These are phyloP conservation scores for Globicephala melas DNA, from an alignment of 2,113 vertebrate species.

Conservation along the genomic window DNA sequence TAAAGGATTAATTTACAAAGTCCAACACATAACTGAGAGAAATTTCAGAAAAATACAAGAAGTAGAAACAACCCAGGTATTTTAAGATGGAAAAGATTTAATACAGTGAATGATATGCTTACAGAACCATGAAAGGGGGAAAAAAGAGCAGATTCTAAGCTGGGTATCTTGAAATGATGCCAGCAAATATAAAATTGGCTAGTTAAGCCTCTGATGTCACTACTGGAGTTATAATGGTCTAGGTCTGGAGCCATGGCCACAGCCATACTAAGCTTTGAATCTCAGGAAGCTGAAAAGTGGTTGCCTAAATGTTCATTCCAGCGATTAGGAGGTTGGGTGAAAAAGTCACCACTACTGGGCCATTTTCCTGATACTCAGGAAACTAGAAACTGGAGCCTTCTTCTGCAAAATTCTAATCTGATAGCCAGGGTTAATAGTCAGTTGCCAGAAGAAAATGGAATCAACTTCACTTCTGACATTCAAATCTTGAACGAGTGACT, in stretches of 20 bases:
- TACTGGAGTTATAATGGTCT: not conserved
- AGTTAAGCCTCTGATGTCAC: not conserved
- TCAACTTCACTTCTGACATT: not conserved
- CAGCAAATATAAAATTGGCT: not conserved
- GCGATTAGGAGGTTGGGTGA: not conserved
- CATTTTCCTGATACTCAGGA: not conserved
- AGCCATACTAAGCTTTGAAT: not conserved
- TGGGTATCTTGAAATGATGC: not conserved
- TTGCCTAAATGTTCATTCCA: not conserved
- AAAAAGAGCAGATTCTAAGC: not conserved
- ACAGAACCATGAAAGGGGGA: not conserved
- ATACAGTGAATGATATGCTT: not conserved
- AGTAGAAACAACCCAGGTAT: not conserved
- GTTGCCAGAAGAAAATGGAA: not conserved
- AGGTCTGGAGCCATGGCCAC: not conserved
- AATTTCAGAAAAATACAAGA: not conserved
- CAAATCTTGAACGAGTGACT: not conserved
- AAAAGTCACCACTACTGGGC: not conserved
- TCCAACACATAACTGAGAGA: not conserved
- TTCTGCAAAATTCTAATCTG: not conserved
- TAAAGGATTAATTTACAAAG: not conserved
- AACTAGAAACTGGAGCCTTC: not conserved
- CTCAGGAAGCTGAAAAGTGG: not conserved
- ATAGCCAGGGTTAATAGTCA: not conserved
- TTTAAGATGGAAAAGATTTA: not conserved